A percentile compares a stretch with the other conserved stretches of the same genome.
phyloP scores from a whole-genome alignment of 2,113 vertebrate species.

The Takifugu bimaculatus region DNA sequence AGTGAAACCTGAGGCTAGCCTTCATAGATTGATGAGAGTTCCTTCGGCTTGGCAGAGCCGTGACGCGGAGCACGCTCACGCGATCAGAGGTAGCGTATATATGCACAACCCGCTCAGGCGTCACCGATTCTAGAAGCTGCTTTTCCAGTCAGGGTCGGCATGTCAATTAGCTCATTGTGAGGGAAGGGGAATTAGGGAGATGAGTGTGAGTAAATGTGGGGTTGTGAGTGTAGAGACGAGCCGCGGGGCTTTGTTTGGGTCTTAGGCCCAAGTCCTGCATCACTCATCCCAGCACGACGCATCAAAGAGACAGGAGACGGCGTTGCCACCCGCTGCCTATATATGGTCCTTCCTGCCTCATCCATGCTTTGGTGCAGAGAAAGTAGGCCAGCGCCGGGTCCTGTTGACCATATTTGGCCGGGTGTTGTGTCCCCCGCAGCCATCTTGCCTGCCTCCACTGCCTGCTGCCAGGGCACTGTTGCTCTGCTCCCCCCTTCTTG shows the following conservation, averaged over 20 bases:
- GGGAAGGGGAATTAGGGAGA: conserved; percentile 18
- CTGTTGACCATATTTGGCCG: conserved; percentile 71
- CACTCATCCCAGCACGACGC: conserved; percentile 46
- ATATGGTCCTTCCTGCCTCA: conserved; percentile 57
- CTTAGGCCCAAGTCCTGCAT: conserved; percentile 49
- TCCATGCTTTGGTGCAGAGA: conserved; percentile 54
- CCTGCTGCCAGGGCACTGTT: conserved; percentile 53
- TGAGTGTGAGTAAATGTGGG: conserved; percentile 7
- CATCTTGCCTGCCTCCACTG: conserved; percentile 60
- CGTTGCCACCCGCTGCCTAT: conserved; percentile 39
- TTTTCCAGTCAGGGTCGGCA: conserved; percentile 24
- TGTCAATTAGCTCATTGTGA: conserved; percentile 30
- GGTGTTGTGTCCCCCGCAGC: conserved; percentile 65
- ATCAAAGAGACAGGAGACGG: conserved; percentile 43
- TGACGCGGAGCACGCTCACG: conserved; percentile 2
- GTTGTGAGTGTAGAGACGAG: conserved; percentile 18
- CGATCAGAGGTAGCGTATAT: conserved; percentile 7
- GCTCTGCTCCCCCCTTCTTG: conserved; percentile 37
- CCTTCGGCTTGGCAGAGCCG: conserved; percentile 26
- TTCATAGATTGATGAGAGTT: conserved; percentile 42
- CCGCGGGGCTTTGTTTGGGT: conserved; percentile 51
- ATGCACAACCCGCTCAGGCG: conserved; percentile 39
- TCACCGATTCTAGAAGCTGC: conserved; percentile 5
- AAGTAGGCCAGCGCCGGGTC: conserved; percentile 68
- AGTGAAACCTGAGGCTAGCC: conserved; percentile 37